Conservation (phyloP, 2,797 vertebrate species). For the Sebastes diploproa region DNA sequence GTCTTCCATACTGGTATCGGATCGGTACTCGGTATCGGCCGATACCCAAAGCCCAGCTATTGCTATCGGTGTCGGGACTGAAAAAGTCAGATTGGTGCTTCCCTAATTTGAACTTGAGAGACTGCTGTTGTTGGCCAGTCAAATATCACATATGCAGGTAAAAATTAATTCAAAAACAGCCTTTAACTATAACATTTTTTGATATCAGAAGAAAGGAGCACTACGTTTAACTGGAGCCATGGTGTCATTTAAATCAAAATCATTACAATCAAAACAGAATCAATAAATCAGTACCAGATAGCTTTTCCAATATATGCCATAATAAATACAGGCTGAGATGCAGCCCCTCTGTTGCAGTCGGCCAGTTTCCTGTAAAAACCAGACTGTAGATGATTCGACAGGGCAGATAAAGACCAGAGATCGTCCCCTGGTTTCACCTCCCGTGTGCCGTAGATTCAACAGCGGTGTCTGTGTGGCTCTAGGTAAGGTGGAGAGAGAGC, state of each 20-base stretch:
- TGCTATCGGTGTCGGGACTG: too few relatives aligned
- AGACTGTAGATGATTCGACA: constrained; percentile 15
- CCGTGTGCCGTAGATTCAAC: constrained; percentile 40
- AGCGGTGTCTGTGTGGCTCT: constrained; percentile 56
- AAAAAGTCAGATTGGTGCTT: too few relatives aligned
- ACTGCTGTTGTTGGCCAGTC: background rate
- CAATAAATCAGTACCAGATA: background rate
- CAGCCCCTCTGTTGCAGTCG: background rate
- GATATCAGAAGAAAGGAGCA: background rate
- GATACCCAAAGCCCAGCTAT: too few relatives aligned
- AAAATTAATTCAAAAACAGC: background rate
- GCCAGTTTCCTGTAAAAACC: constrained; percentile 31
- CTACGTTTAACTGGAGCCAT: background rate
- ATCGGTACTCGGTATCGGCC: too few relatives aligned
- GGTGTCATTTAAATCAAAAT: background rate
- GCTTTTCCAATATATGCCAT: background rate
- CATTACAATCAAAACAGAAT: background rate
- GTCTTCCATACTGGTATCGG: too few relatives aligned
- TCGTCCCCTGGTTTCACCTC: constrained; percentile 54
- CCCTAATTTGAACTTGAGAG: too few relatives aligned
- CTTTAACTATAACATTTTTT: background rate
- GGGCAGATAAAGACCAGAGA: constrained; percentile 56
- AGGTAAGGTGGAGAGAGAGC: constrained; percentile 61
- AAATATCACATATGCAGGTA: background rate
- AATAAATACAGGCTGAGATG: background rate